Conservation (phyloP, 1,140 invertebrate genomes). For the Camponotus vicinus region DNA sequence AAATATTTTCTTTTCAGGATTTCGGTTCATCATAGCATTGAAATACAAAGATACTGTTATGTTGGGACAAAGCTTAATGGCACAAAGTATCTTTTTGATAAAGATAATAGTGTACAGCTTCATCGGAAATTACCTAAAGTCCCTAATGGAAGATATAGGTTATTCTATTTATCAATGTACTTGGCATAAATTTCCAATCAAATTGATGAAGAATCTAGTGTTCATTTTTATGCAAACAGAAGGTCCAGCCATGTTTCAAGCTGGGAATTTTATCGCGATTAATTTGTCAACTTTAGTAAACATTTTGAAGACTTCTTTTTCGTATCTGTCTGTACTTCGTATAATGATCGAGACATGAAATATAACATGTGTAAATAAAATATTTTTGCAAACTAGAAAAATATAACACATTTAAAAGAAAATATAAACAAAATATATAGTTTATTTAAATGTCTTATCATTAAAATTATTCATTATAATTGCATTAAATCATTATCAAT, state of each 20-base stretch:
- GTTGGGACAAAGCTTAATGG: conserved; percentile 17
- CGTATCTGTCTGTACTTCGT: conserved; percentile 64
- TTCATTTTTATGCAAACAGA: conserved; percentile 42
- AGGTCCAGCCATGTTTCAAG: neutral
- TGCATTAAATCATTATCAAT: too few species aligned
- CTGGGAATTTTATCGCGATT: conserved; percentile 45
- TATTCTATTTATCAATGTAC: neutral
- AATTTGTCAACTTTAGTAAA: conserved; percentile 65
- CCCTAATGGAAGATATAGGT: conserved; percentile 39
- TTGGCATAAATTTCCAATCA: conserved; percentile 42
- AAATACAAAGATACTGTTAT: neutral
- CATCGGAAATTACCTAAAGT: conserved; percentile 56
- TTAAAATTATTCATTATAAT: too few species aligned
- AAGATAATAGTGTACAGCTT: conserved; percentile 60
- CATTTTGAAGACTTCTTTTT: conserved; percentile 41
- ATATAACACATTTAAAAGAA: too few species aligned
- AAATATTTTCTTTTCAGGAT: conserved; percentile 36
- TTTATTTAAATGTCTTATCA: too few species aligned
- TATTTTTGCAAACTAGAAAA: too few species aligned
- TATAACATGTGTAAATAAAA: neutral
- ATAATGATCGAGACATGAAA: conserved; percentile 60
- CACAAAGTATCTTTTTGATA: neutral
- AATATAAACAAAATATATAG: too few species aligned
- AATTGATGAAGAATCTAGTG: neutral
- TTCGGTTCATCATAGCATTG: conserved; percentile 62